phyloP scores from a whole-genome alignment of 2,888 invertebrate species.

The Eumacrocentrus americanus region DNA sequence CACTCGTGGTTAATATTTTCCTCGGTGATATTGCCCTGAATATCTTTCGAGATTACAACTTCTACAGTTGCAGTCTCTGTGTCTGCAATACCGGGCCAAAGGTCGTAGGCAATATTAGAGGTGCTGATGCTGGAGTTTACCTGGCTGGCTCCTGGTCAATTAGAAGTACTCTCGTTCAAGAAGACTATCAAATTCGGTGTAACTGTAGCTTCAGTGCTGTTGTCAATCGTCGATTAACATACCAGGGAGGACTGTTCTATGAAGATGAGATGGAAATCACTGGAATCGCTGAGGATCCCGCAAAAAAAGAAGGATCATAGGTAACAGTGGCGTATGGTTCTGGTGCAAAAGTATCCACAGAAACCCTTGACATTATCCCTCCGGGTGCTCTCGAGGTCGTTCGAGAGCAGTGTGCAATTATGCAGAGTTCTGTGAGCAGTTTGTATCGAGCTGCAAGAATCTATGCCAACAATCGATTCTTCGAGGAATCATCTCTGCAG shows the following conservation, averaged over 20 bases:
- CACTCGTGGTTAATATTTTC: slow-evolving; percentile 85
- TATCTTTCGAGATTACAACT: too few species aligned
- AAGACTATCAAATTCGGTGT: slow-evolving; percentile 87
- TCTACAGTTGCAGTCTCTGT: slow-evolving; percentile 97
- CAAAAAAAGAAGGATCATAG: slow-evolving; percentile 68
- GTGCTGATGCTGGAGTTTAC: too few species aligned
- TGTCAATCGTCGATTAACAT: slow-evolving; percentile 83
- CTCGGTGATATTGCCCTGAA: slow-evolving; percentile 94
- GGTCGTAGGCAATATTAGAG: slow-evolving; percentile 88
- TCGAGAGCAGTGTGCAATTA: slow-evolving; percentile 78
- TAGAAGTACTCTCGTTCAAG: slow-evolving; percentile 59
- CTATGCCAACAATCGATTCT: slow-evolving; percentile 49
- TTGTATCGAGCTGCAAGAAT: slow-evolving; percentile 67
- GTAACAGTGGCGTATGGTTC: slow-evolving; percentile 49
- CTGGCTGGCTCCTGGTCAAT: slow-evolving; percentile 53
- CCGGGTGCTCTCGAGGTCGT: slow-evolving; percentile 75
- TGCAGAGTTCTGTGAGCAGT: slow-evolving; percentile 73
- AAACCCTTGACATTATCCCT: slow-evolving; percentile 65
- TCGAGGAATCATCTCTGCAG: too few species aligned
- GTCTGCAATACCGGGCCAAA: too few species aligned
- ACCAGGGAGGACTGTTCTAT: slow-evolving; percentile 92
- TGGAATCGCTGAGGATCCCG: slow-evolving; percentile 77
- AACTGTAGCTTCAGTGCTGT: slow-evolving; percentile 97
- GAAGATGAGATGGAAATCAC: slow-evolving; percentile 99
- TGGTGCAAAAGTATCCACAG: slow-evolving; percentile 42